Evolutionary conservation across 2,113 vertebrate genomes (phyloP).

Genomic region (Calyptommatus sinebrachiatus): DNA sequence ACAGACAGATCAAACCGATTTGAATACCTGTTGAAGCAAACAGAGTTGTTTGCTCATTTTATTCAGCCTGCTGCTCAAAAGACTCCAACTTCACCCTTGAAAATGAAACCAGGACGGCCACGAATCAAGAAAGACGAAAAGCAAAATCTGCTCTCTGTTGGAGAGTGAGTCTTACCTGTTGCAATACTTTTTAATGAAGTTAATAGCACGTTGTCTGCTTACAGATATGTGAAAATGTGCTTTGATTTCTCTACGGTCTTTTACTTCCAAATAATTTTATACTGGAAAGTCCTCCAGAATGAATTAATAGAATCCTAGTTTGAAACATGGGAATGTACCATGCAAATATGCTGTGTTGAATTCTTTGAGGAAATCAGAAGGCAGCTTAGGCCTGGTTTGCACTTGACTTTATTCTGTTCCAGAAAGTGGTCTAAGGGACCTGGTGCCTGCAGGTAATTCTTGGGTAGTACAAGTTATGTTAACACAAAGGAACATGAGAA

Average conservation of each 20-base stretch:
- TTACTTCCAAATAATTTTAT: neutral
- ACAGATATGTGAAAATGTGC: slow-evolving; percentile 3
- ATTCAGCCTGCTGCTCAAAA: slow-evolving; percentile 98
- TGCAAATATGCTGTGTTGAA: neutral
- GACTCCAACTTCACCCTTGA: slow-evolving; percentile 95
- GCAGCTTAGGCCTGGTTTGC: neutral
- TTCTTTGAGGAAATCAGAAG: neutral
- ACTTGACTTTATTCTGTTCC: no score
- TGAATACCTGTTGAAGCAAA: slow-evolving; percentile 98
- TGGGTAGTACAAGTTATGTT: no score
- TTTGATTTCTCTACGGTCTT: neutral
- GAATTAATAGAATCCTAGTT: neutral
- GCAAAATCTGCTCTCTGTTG: slow-evolving; percentile 91
- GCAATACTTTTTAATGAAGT: slow-evolving; percentile 21
- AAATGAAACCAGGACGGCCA: slow-evolving; percentile 98
- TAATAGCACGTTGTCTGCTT: slow-evolving; percentile 19
- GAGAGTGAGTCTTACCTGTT: slow-evolving; percentile 84
- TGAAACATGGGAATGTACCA: neutral
- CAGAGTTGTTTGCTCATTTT: slow-evolving; percentile 97
- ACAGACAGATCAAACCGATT: slow-evolving; percentile 97
- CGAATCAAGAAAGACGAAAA: slow-evolving; percentile 98
- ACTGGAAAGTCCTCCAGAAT: neutral
- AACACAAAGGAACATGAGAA: no score
- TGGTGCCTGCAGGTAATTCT: no score
- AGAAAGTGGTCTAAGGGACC: no score